Base-by-base conservation (phyloP, 2,888 invertebrate genomes). In the Atethmia centrago region DNA sequence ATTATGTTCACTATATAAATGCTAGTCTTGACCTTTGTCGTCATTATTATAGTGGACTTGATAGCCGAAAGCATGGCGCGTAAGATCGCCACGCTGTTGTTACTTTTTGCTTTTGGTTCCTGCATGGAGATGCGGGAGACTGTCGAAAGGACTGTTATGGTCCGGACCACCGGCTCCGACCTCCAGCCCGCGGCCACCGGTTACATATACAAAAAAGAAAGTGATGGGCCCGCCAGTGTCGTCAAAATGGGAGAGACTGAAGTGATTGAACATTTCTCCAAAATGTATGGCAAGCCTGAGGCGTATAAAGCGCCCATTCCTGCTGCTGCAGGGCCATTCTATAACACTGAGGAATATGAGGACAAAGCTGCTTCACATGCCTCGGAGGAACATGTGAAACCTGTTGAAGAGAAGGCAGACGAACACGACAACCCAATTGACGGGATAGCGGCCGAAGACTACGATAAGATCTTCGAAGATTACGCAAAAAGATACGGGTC, bases 171-270 rank as follows among this genome's bases (percentile, higher is more conserved):
- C 0, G 96, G 96, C 58, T 96, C 97, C 9, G 97, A 97, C 89
- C 96, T 97, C 51, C 97, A 97, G 79, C 96, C 97, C 0, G 97
- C 97, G 0, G 97, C 97, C 0, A 96, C 97, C 0, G 97, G 97
- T 1, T 97, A 97, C 90, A 95, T 96, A 53, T 96, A 96, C 89
- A 95, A 95, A 82, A 96, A 96, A 87, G 94, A 95, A 72, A 94
- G 92, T 76, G 93, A 96, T 55, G 95, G 96, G 0, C 95, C 96
- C 0, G 95, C 93, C 5, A 95, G 95, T 81, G 96, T 97, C 64
- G 91, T 95, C 31, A 92, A 95, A 86, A 93, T 96, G 93, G 95
- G 94, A 45, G 95, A 95, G 72, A 93, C 91, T 79, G 95, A 96
- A 85, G 92, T 96, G 3, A 92, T 95, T 90, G 92, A 95, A 74